Base-by-base conservation (phyloP, 2,113 vertebrate genomes). In the Takifugu bimaculatus region DNA sequence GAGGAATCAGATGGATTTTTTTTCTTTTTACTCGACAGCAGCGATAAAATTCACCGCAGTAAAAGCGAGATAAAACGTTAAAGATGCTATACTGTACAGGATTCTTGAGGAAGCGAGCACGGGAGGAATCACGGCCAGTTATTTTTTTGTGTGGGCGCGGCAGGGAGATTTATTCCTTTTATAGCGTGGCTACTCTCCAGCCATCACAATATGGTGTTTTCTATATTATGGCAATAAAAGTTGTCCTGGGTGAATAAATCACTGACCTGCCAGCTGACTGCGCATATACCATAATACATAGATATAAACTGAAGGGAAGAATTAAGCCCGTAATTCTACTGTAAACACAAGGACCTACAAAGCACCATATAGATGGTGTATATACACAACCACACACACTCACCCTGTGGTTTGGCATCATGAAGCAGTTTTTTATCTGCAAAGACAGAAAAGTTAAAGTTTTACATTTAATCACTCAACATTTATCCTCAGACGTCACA, bases 341-440 rank as follows among this genome's bases (percentile, higher is more conserved):
- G 35, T 39, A 39, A 10, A 39, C 35, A 39, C 35, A 39, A 39
- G 11, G 35, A 11, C 11, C 29, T 4, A 32, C 29, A 6, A 6
- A 32, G 35, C 2, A 20, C 20, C 20, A 20, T 20, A 20, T 20
- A 20, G 20, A 20, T 20, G 20, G 20, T 20, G 20, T 20, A 20
- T 20, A 20, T 20, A 20, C 20, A 20, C 20, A 20, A 20, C 20
- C 20, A 20, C 20, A 20, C 2, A 6, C 13, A 93, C 93, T 95
- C 93, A 97, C 95, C 96, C 91, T 89, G 94, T 72, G 94, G 91
- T 87, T 96, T 96, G 75, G 92, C 92, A 87, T 98, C 94, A 87
- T 95, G 94, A 73, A 94, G 92, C 87, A 93, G 87, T 89, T 95
- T 97, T 89, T 93, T 93, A 93, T 95, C 95, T 95, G 93, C 87